Evolutionary conservation across 2,888 invertebrate species (phyloP), one percentile per base, ranked within the genome.

Genomic region (Cistogaster globosa): DNA sequence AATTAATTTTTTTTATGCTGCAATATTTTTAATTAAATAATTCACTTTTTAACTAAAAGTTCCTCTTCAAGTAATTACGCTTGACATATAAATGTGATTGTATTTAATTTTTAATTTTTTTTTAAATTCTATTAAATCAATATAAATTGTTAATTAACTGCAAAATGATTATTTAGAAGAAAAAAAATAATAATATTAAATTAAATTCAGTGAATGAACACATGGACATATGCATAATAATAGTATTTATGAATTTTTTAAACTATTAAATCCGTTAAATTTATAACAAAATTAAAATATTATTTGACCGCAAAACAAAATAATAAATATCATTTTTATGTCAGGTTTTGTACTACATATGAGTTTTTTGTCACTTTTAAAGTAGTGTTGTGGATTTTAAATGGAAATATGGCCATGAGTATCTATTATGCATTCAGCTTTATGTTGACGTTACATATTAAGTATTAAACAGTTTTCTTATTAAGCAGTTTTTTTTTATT

Each of bases 291-390:
- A 71, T 65, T 67, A 51, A 78, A 65, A 57, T 65, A 57, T 48
- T 57, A 55, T 71, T 79, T 79, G 22, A 80, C 80, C 80, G 36
- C 80, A 74, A 71, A 74, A 74, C 68, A 45, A 42, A 45, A 60
- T 74, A 53, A 62, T 45, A 60, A 80, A 72, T 80, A 67, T 51
- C 20, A 72, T 80, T 72, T 80, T 51, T 32, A 16, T 67, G 60
- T 67, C 51, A 80, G 45, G 14, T 58, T 42, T 53, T 42, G 18
- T 16, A 20, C 26, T 51, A 12, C n/a, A 42, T 20, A 12, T 53
- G 18, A 32, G 42, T 45, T 16, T 68, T 14, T 51, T 14, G 0
- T 9, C 1, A n/a, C 26, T 42, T 18, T 14, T n/a, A 5, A 2
- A 20, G 7, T 55, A 55, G 78, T 71, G 62, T 20, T 20, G 51